phyloP scores from a whole-genome alignment of 2,113 vertebrate genomes.

The Chrysochloris asiatica region DNA sequence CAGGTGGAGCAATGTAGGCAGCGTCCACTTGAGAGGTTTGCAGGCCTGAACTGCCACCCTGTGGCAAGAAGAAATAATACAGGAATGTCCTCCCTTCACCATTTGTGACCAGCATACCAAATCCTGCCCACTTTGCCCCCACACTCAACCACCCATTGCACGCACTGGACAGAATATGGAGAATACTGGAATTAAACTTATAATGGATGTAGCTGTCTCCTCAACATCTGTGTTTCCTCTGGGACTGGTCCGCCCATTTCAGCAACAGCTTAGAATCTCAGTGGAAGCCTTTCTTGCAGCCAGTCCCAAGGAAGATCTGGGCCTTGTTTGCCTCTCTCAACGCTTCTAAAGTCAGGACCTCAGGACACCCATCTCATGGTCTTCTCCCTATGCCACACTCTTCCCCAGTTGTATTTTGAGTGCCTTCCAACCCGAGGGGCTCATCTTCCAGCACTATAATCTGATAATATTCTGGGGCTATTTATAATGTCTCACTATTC shows the following conservation, averaged over 20 bases:
- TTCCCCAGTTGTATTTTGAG: neutral
- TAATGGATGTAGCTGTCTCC: neutral
- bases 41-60: slow-evolving; percentile 20
- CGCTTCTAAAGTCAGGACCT: neutral
- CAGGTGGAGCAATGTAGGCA: neutral
- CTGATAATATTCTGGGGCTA: too few relatives aligned
- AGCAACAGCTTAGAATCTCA: neutral
- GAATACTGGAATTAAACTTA: neutral
- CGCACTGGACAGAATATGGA: neutral
- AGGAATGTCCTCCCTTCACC: neutral
- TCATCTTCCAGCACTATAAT: too few relatives aligned
- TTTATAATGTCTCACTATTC: too few relatives aligned
- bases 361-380: neutral
- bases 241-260: neutral
- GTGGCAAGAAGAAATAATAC: slow-evolving; percentile 31
- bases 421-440: too few relatives aligned
- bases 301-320: neutral
- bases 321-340: neutral
- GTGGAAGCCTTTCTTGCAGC: neutral
- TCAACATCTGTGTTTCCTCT: neutral
- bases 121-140: neutral
- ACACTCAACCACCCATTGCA: too few relatives aligned
- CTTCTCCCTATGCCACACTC: neutral
- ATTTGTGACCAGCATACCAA: neutral
- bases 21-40: neutral